Evolutionary conservation across 2,113 vertebrate genomes (phyloP).

Genomic region (Elaphurus davidianus): DNA sequence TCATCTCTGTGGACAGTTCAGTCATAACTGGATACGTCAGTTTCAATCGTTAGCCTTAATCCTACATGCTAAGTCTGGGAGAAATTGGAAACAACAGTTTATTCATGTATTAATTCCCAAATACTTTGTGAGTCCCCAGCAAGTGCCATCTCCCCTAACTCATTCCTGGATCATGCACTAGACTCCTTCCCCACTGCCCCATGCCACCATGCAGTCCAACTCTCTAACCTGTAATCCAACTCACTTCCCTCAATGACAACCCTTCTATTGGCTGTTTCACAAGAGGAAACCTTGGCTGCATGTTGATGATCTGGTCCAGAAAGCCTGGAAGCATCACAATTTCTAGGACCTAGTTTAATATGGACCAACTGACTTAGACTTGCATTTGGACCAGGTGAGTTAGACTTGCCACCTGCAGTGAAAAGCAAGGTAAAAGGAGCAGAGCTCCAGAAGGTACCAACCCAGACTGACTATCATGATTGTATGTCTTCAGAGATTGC

Average conservation of each 20-base stretch:
- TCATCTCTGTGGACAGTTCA: neutral
- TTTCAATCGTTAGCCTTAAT: neutral
- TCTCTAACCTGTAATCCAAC: neutral
- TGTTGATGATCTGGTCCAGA: neutral
- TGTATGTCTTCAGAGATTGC: neutral
- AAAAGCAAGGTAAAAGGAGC: neutral
- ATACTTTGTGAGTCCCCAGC: neutral
- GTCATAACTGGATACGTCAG: neutral
- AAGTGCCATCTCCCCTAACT: neutral
- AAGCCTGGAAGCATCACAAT: neutral
- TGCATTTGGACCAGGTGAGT: neutral
- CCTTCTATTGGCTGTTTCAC: neutral
- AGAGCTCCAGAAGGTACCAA: neutral
- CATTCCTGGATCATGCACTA: neutral
- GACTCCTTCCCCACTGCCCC: neutral
- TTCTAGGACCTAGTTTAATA: neutral
- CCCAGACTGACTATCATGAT: neutral
- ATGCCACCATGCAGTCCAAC: neutral
- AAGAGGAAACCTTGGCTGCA: neutral
- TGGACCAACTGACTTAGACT: neutral
- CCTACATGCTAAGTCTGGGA: neutral
- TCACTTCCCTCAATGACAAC: neutral
- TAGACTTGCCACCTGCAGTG: neutral
- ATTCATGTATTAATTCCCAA: neutral
- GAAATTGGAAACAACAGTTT: neutral